These are phyloP conservation scores for Tauraco erythrolophus DNA, from an alignment of 2,113 vertebrate species.

Conservation along the genomic window DNA sequence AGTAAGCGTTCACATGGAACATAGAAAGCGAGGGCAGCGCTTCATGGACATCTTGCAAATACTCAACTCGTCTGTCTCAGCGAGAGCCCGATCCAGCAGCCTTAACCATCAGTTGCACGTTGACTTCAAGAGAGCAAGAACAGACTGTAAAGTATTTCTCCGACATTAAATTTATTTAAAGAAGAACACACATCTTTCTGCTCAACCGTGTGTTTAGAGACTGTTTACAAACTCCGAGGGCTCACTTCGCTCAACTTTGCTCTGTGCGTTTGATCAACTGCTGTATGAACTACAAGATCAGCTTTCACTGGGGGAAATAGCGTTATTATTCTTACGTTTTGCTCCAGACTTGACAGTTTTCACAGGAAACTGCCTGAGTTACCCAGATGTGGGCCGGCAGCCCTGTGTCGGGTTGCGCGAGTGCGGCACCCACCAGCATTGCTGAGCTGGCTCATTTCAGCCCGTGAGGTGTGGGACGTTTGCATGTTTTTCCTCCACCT, in stretches of 20 bases:
- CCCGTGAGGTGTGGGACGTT: constrained; percentile 8
- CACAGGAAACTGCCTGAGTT: constrained; percentile 62
- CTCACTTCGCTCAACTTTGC: neutral
- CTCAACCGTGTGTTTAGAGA: neutral
- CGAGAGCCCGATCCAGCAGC: neutral
- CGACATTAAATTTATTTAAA: neutral
- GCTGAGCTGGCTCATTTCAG: constrained; percentile 46
- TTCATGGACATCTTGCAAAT: neutral
- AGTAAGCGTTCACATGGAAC: neutral
- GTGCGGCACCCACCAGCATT: neutral
- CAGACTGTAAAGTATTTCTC: neutral
- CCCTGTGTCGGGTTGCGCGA: constrained; percentile 18
- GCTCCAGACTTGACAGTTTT: constrained; percentile 67
- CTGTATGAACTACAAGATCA: constrained; percentile 30
- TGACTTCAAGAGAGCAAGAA: neutral
- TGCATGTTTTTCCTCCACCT: constrained; percentile 23
- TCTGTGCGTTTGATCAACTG: constrained; percentile 28
- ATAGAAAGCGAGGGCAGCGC: neutral
- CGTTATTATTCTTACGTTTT: constrained; percentile 57
- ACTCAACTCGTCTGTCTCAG: neutral
- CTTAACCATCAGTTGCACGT: neutral
- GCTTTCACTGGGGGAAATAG: constrained; percentile 53
- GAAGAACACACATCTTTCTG: neutral
- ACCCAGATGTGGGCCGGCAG: constrained; percentile 52
- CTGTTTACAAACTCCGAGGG: constrained; percentile 36